A percentile compares a stretch with the other conserved stretches of the same genome.
phyloP scores from a whole-genome alignment of 2,888 invertebrate genomes.

The Leptinotarsa tumamoca region DNA sequence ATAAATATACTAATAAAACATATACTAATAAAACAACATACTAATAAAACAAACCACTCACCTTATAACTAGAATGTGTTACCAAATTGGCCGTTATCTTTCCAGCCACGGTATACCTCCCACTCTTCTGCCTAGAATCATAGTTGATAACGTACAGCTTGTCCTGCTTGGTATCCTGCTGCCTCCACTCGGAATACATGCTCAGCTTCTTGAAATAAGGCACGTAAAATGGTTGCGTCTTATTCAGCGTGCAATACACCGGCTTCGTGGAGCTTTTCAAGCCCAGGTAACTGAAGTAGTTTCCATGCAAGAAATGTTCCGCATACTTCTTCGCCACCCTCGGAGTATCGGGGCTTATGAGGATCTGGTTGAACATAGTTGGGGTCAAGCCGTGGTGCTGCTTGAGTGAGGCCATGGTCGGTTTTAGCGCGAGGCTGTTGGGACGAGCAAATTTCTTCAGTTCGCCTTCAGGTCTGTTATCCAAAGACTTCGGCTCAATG shows the following conservation, averaged over 20 bases:
- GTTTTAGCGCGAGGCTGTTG: conserved; percentile 85
- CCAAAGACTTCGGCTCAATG: conserved; percentile 26
- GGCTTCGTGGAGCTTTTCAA: conserved; percentile 91
- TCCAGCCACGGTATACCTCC: conserved; percentile 72
- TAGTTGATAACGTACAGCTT: conserved; percentile 69
- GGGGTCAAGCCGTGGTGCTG: conserved; percentile 86
- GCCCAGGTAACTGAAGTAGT: conserved; percentile 91
- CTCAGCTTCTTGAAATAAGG: conserved; percentile 90
- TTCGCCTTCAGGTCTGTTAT: conserved; percentile 43
- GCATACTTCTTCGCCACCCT: conserved; percentile 90
- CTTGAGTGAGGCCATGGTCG: conserved; percentile 85
- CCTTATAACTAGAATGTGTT: conserved; percentile 67
- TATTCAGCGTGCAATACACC: conserved; percentile 93
- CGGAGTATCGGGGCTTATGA: conserved; percentile 93
- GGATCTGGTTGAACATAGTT: conserved; percentile 82
- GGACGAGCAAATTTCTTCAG: conserved; percentile 82
- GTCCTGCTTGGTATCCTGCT: conserved; percentile 65
- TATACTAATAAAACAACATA: neutral
- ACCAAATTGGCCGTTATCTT: conserved; percentile 64
- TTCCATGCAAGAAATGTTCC: conserved; percentile 89
- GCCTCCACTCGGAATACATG: conserved; percentile 95
- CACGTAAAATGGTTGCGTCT: conserved; percentile 95
- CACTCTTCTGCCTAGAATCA: conserved; percentile 82
- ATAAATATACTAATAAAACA: neutral
- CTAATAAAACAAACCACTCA: conserved; percentile 42